Evolutionary conservation across 2,113 vertebrate species (phyloP).

Genomic region (Pelvicachromis taeniatus): DNA sequence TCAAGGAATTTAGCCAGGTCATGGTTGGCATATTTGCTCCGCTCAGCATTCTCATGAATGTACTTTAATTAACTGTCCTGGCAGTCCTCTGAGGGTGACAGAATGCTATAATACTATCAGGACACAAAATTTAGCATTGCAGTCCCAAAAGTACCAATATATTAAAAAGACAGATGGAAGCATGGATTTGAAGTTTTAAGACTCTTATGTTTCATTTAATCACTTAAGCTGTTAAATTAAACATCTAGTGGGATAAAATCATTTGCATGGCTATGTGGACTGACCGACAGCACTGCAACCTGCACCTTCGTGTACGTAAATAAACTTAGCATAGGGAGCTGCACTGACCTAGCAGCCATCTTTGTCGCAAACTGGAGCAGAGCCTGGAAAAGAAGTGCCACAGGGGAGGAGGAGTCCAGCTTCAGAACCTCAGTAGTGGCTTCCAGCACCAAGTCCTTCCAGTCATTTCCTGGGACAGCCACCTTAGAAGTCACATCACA

Average conservation of each 20-base stretch:
- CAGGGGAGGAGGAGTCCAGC: conserved; percentile 78
- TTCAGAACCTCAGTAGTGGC: conserved; percentile 89
- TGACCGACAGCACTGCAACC: background rate
- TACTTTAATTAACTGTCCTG: background rate
- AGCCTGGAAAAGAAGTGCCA: conserved; percentile 85
- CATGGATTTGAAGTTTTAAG: background rate
- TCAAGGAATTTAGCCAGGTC: background rate
- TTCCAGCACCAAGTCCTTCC: conserved; percentile 86
- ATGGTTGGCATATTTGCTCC: background rate
- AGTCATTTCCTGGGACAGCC: conserved; percentile 76
- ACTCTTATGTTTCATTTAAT: background rate
- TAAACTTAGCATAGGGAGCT: background rate
- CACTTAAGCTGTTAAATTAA: background rate
- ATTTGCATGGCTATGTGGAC: background rate
- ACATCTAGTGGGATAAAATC: background rate
- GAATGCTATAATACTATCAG: conserved; percentile 4
- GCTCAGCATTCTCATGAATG: background rate
- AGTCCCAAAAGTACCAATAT: background rate
- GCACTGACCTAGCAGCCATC: conserved; percentile 82
- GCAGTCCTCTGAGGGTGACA: background rate
- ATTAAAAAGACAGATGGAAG: background rate
- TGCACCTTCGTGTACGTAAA: background rate
- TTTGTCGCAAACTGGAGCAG: conserved; percentile 85
- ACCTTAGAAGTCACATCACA: conserved; percentile 65
- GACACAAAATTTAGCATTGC: background rate